These are phyloP conservation scores for Allacma fusca DNA, from an alignment of 2,888 invertebrate species.

Conservation along the genomic window DNA sequence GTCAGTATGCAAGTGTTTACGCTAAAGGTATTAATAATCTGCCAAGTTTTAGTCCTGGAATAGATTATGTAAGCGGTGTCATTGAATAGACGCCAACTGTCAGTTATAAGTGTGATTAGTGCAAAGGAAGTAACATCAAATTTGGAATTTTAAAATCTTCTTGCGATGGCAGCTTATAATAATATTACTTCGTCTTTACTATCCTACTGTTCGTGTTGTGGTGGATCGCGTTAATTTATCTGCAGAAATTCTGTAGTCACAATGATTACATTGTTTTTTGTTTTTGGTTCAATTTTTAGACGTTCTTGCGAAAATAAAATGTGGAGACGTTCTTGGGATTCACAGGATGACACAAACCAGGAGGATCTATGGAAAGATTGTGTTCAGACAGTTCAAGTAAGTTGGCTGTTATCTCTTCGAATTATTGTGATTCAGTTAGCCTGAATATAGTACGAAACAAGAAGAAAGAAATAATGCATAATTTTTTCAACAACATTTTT, in stretches of 20 bases:
- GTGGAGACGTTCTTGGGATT: slow-evolving; percentile 60
- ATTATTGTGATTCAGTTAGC: not conserved
- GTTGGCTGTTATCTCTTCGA: not conserved
- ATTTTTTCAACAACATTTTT: not conserved
- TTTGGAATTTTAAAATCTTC: too few species aligned
- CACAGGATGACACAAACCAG: slow-evolving; percentile 53
- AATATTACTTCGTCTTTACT: too few species aligned
- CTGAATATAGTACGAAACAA: not conserved
- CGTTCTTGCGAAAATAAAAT: slow-evolving; percentile 58
- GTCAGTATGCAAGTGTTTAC: not conserved
- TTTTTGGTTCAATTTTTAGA: slow-evolving; percentile 49
- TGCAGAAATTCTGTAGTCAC: not conserved
- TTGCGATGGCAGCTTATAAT: too few species aligned
- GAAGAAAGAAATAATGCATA: too few species aligned
- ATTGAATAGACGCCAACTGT: not conserved
- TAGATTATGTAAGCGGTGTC: not conserved
- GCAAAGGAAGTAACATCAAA: not conserved
- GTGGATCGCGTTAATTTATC: too few species aligned
- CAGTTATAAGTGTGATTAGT: not conserved
- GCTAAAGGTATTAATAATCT: not conserved
- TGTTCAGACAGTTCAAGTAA: slow-evolving; percentile 56
- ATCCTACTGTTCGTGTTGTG: too few species aligned
- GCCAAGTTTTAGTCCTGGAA: not conserved
- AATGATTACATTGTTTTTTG: not conserved
- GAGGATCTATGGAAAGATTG: slow-evolving; percentile 58